These are phyloP conservation scores for Apodemus speciosus DNA, from an alignment of 2,113 vertebrate species.

Conservation along the genomic window DNA sequence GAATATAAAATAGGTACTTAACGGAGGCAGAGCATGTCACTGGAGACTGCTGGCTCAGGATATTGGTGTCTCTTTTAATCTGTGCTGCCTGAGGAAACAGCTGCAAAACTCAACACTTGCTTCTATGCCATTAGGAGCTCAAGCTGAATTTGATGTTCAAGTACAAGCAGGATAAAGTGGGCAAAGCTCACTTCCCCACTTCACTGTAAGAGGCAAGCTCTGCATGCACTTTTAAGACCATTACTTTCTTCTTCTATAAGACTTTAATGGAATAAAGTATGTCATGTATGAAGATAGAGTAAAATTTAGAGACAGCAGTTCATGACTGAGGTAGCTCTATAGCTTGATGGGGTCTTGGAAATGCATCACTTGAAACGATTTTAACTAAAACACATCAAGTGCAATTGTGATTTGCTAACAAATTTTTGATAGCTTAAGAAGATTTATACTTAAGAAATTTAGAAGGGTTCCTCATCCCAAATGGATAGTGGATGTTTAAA, in stretches of 20 bases:
- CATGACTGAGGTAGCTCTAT: background rate
- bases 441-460: constrained; percentile 30
- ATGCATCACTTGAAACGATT: constrained; percentile 51
- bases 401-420: constrained; percentile 57
- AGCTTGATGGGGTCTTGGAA: constrained; percentile 12
- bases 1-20: constrained; percentile 52
- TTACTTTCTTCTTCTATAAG: constrained; percentile 60
- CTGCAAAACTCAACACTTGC: background rate
- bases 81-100: constrained; percentile 43
- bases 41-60: background rate
- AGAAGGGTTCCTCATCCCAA: constrained; percentile 57
- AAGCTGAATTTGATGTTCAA: background rate
- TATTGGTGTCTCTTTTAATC: constrained; percentile 58
- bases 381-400: constrained; percentile 4
- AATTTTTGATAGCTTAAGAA: constrained; percentile 45
- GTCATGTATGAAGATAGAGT: background rate
- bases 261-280: constrained; percentile 63
- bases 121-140: constrained; percentile 55
- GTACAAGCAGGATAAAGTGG: background rate
- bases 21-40: background rate
- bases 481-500: constrained; percentile 48
- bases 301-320: constrained; percentile 7
- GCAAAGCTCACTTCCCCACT: background rate
- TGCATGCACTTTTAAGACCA: constrained; percentile 59
- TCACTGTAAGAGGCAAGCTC: constrained; percentile 31